A percentile compares a stretch with the other conserved stretches of the same genome.
These are phyloP conservation scores for Strigops habroptila DNA, from an alignment of 2,113 vertebrate genomes.

Conservation along the genomic window DNA sequence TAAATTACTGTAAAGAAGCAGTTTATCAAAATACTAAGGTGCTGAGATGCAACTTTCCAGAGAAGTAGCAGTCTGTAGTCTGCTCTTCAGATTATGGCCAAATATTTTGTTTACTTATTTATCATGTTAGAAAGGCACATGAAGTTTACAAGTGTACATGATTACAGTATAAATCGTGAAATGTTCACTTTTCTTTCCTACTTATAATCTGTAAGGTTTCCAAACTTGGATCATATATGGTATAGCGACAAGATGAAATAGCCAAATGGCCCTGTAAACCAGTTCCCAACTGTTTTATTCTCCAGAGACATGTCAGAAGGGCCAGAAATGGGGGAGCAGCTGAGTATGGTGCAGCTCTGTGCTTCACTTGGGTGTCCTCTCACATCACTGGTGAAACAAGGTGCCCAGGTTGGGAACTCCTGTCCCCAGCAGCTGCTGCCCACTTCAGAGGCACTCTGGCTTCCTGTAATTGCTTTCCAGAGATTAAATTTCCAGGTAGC, in stretches of 20 bases:
- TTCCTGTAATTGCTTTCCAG: not conserved
- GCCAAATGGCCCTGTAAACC: not conserved
- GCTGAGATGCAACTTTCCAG: not conserved
- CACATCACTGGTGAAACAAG: not conserved
- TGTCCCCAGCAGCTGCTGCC: not conserved
- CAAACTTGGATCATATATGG: not conserved
- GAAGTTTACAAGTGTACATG: not conserved
- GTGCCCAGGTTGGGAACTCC: not conserved
- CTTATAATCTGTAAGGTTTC: not conserved
- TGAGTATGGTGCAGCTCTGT: not conserved
- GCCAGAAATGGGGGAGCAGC: not conserved
- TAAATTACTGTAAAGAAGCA: not conserved
- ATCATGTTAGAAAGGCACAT: not conserved
- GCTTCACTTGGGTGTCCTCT: not conserved
- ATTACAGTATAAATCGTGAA: not conserved
- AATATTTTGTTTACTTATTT: not conserved
- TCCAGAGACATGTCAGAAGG: not conserved
- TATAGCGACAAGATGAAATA: not conserved
- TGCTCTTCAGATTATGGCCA: not conserved
- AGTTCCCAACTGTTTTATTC: not conserved
- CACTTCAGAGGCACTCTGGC: not conserved
- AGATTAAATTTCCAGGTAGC: not conserved
- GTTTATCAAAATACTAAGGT: not conserved
- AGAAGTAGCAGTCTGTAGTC: not conserved
- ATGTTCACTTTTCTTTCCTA: not conserved